These are phyloP conservation scores for Sus scrofa DNA, from an alignment of 2,113 vertebrate species.

Conservation along the genomic window DNA sequence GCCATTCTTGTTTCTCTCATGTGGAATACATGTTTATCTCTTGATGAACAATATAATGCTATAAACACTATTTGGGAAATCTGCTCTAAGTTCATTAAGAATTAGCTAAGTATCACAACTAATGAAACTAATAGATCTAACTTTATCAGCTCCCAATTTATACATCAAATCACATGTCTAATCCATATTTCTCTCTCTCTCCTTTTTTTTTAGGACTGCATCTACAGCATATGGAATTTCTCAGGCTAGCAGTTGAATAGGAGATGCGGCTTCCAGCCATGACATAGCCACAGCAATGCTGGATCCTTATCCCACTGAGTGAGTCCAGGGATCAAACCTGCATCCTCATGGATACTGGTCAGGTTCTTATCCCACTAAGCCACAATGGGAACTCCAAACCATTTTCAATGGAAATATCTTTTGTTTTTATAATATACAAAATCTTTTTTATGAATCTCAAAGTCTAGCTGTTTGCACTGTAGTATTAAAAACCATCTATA, in stretches of 20 bases:
- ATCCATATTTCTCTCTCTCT: too few species aligned
- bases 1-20: not conserved
- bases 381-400: too few species aligned
- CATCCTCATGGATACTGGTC: too few species aligned
- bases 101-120: not conserved
- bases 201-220: too few species aligned
- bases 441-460: not conserved
- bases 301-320: too few species aligned
- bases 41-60: not conserved
- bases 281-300: too few species aligned
- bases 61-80: not conserved
- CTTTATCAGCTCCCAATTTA: not conserved
- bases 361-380: too few species aligned
- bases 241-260: too few species aligned
- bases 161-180: not conserved
- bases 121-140: not conserved
- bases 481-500: not conserved
- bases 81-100: not conserved
- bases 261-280: too few species aligned
- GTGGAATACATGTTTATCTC: not conserved
- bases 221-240: too few species aligned
- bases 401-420: not conserved
- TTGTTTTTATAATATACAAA: not conserved
- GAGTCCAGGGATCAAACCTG: too few species aligned
- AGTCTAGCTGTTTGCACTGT: not conserved